Base-by-base conservation (phyloP, 2,888 invertebrate species). In the Hirtodrosophila trivittata region DNA sequence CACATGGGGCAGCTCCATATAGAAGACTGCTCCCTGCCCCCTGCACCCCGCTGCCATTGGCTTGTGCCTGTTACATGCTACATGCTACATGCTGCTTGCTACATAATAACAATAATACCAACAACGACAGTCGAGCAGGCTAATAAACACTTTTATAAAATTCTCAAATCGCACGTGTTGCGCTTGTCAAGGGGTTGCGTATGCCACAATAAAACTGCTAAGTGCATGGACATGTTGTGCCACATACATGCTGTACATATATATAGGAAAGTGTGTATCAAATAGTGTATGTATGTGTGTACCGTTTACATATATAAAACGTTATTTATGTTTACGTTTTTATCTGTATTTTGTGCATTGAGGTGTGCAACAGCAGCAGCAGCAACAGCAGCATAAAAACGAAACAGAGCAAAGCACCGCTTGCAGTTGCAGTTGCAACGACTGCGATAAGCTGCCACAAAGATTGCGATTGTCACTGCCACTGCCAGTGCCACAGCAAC, bases 111-210 rank as follows among this genome's bases (percentile, higher is more conserved):
- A 56, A 39, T 46, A 37, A 43, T 13, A 26, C 13, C 43, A 47
- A 55, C 33, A 54, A 55, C 38, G 28, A 28, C 28, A 9, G 56
- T 58, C 58, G 39, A 64, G 50, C 49, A 66, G 69, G 83, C 80
- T 59, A 77, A 85, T 82, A 80, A 80, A 82, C 80, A 80, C 82
- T 80, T 64, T 82, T 82, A 82, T 85, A 82, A 82, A 82, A 82
- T 82, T 82, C 75, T 75, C 63, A 66, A 75, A 82, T 66, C 78
- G 82, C 80, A 85, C 76, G 86, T 80, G 73, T 80, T 73, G 76
- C 73, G 56, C 75, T 77, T 77, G 80, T 85, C 80, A 80, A 72
- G 76, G 73, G 86, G 75, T 63, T 77, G 67, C 50, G 42, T 51
- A 51, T 58, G 41, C 55, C 68, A 72, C 75, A 67, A 85, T 80